Conservation (phyloP, 2,797 vertebrate genomes). For the Natrix natrix region DNA sequence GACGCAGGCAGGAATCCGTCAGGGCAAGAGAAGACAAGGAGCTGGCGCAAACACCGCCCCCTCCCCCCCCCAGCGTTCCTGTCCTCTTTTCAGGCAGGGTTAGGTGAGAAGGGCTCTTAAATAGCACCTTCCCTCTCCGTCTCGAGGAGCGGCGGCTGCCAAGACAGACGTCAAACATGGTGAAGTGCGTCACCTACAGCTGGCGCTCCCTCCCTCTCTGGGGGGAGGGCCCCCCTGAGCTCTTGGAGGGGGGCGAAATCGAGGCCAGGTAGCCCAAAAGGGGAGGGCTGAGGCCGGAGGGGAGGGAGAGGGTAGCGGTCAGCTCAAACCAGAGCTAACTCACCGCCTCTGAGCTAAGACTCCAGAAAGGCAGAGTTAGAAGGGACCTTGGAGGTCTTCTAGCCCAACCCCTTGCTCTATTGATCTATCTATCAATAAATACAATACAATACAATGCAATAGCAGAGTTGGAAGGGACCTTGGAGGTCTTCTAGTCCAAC, state of each 20-base stretch:
- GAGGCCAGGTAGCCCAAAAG: no score
- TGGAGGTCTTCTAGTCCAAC: no score
- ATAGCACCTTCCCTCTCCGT: constrained; percentile 15
- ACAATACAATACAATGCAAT: no score
- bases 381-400: background rate
- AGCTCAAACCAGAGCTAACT: background rate
- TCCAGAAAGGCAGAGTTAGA: background rate
- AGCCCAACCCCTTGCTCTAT: background rate
- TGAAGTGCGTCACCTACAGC: constrained; percentile 44
- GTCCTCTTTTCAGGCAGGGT: background rate
- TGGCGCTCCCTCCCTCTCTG: background rate
- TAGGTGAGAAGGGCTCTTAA: constrained; percentile 18
- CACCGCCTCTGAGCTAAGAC: background rate
- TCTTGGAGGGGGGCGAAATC: no score
- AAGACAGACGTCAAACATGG: constrained; percentile 1
- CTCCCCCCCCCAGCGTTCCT: background rate
- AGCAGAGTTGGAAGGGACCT: no score
- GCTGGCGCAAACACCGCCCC: background rate
- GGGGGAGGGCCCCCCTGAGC: background rate
- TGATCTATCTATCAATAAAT: no score
- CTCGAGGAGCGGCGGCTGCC: constrained; percentile 9
- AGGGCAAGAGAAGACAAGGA: background rate
- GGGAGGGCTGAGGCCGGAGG: background rate
- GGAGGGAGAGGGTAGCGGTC: accelerated
- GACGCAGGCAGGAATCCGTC: background rate